phyloP scores from a whole-genome alignment of 2,888 invertebrate genomes.

The Sepioteuthis lessoniana region DNA sequence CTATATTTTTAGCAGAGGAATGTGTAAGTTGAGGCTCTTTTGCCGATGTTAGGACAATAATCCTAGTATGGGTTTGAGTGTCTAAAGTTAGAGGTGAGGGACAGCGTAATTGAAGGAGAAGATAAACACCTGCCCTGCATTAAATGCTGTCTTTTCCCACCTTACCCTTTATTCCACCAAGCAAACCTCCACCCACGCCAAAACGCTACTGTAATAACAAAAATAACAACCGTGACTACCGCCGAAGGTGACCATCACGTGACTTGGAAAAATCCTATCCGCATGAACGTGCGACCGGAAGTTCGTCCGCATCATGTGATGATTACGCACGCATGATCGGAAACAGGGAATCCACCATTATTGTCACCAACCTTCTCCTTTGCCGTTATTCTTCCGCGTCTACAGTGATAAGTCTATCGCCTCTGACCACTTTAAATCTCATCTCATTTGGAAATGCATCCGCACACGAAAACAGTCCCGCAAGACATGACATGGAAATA shows the following conservation, averaged over 20 bases:
- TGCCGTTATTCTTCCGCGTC: not conserved
- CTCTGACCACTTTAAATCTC: not conserved
- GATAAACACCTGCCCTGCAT: not conserved
- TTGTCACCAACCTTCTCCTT: not conserved
- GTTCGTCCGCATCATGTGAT: not conserved
- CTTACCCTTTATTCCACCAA: too few species aligned
- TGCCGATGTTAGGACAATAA: too few species aligned
- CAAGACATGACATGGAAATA: not conserved
- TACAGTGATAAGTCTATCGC: not conserved
- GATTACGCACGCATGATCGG: not conserved
- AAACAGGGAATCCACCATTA: not conserved
- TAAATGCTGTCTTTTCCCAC: too few species aligned
- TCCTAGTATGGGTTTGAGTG: not conserved
- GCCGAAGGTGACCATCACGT: not conserved
- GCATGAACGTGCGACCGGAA: not conserved
- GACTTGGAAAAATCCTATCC: not conserved
- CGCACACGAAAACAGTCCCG: not conserved
- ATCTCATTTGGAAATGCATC: not conserved
- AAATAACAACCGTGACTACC: not conserved
- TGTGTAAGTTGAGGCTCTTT: too few species aligned
- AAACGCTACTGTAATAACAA: not conserved
- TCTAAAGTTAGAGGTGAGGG: too few species aligned
- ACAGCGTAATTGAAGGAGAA: not conserved
- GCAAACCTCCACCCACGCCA: not conserved
- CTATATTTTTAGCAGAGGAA: too few species aligned